These are phyloP conservation scores for Brachyopa scutellaris DNA, from an alignment of 2,888 invertebrate species.

Conservation along the genomic window DNA sequence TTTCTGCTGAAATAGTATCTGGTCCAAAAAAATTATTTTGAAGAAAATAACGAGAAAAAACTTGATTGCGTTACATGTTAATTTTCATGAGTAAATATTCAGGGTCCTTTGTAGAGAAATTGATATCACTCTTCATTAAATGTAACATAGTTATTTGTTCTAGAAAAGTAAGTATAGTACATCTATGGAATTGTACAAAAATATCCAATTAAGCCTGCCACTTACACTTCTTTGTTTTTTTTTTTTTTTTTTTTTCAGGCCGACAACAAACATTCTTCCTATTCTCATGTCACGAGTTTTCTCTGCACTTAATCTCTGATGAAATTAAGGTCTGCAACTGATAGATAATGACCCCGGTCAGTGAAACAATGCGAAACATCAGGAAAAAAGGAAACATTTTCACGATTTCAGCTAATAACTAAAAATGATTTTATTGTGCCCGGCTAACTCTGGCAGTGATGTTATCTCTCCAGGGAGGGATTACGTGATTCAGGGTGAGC, in stretches of 20 bases:
- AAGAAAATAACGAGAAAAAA: too few relatives aligned
- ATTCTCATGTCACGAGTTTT: neutral
- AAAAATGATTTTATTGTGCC: conserved; percentile 71
- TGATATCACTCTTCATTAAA: too few relatives aligned
- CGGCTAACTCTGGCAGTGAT: conserved; percentile 37
- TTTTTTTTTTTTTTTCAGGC: neutral
- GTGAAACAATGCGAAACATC: conserved; percentile 61
- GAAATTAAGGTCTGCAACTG: conserved; percentile 65
- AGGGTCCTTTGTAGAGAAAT: too few relatives aligned
- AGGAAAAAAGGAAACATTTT: conserved; percentile 33
- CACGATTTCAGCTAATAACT: conserved; percentile 71
- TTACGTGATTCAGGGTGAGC: conserved; percentile 63
- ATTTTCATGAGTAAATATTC: too few relatives aligned
- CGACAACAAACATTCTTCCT: neutral
- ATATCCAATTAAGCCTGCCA: conserved; percentile 57
- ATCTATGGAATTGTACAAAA: conserved; percentile 22
- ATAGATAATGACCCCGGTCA: conserved; percentile 61
- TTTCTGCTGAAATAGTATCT: too few relatives aligned
- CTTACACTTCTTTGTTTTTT: conserved; percentile 24
- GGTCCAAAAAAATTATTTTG: too few relatives aligned
- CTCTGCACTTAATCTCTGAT: conserved; percentile 41
- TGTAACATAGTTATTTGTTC: too few relatives aligned
- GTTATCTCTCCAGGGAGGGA: conserved; percentile 61
- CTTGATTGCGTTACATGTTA: too few relatives aligned
- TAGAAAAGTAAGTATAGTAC: too few relatives aligned